A percentile compares a stretch with the other conserved stretches of the same genome.
These are phyloP conservation scores for Rhinolophus sinicus DNA, from an alignment of 2,113 vertebrate genomes.

Conservation along the genomic window DNA sequence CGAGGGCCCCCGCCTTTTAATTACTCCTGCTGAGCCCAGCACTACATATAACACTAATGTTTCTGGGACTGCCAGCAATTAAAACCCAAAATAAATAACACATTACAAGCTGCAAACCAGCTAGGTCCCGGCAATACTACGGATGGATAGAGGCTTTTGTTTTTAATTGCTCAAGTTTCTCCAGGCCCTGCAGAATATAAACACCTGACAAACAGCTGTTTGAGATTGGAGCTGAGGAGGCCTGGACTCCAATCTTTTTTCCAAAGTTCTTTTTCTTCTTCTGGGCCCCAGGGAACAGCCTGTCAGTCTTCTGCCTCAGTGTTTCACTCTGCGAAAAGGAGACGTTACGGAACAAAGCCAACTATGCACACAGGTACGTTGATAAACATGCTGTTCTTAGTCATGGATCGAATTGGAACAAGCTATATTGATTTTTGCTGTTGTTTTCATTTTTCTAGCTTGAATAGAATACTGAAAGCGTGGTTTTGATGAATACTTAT, in stretches of 20 bases:
- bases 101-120: conserved; percentile 80
- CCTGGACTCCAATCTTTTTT: not conserved
- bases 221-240: not conserved
- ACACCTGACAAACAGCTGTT: conserved; percentile 61
- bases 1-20: conserved; percentile 84
- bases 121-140: conserved; percentile 17
- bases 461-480: not conserved
- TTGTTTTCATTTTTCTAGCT: conserved; percentile 33
- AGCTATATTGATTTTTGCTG: conserved; percentile 43
- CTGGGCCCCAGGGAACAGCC: not conserved
- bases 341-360: not conserved
- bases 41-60: conserved; percentile 82
- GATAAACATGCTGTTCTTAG: not conserved
- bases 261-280: not conserved
- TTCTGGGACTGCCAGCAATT: conserved; percentile 85
- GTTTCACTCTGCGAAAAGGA: not conserved
- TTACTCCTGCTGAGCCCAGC: conserved; percentile 85
- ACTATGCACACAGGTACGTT: rapidly evolving
- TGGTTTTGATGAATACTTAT: not conserved
- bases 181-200: conserved; percentile 36
- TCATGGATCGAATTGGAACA: not conserved
- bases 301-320: not conserved
- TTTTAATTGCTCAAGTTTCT: conserved; percentile 69
- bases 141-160: conserved; percentile 57
- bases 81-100: conserved; percentile 84